Conservation (phyloP, 2,113 vertebrate genomes). For the Nesogale talazaci region DNA sequence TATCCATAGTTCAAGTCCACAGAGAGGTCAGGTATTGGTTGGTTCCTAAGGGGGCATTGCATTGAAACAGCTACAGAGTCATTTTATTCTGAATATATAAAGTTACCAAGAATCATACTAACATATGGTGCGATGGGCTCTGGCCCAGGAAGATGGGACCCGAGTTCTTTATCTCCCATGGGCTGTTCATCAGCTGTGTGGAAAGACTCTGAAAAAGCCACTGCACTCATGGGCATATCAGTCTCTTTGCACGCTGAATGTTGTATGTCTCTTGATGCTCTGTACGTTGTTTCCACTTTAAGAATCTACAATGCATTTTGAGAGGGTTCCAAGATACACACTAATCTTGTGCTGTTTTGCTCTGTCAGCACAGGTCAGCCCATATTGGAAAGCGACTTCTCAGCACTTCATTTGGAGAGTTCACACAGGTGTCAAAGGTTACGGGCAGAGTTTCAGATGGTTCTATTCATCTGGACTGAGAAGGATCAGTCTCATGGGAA, state of each 20-base stretch:
- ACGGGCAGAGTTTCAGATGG: background rate
- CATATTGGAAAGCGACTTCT: background rate
- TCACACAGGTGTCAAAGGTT: background rate
- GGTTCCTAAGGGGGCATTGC: background rate
- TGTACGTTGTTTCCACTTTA: background rate
- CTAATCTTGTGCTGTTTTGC: background rate
- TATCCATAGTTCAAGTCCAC: background rate
- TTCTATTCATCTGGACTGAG: background rate
- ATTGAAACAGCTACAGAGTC: background rate
- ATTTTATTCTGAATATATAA: background rate
- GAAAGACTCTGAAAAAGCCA: background rate
- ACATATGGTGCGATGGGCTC: background rate
- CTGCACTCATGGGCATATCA: background rate
- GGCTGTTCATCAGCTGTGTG: background rate
- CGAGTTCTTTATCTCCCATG: background rate
- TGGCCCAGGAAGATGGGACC: background rate
- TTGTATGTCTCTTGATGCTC: background rate
- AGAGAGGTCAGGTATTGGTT: background rate
- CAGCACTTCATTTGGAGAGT: background rate
- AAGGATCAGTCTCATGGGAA: background rate
- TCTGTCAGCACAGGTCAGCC: background rate
- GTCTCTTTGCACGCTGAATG: background rate
- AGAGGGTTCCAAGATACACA: background rate
- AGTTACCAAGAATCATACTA: background rate
- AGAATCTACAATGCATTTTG: background rate